Evolutionary conservation across 2,888 invertebrate species (phyloP).

Genomic region (Rotaria macrura): DNA sequence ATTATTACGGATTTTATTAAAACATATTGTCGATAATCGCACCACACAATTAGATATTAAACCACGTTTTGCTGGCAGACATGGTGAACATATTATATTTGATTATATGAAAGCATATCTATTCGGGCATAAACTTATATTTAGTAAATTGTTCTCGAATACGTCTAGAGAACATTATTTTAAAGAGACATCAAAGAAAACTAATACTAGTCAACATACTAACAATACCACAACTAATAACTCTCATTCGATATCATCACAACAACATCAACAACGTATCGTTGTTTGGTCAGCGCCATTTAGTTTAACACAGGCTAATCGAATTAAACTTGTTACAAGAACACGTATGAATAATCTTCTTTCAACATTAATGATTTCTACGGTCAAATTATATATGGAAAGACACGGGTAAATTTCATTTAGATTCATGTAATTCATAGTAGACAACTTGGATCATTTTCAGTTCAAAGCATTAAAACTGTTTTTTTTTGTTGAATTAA

Average conservation of each 20-base stretch:
- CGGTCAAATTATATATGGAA: not conserved
- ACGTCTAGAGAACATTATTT: not conserved
- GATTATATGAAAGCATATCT: conserved; percentile 13
- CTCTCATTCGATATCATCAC: not conserved
- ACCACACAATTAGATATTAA: conserved; percentile 29
- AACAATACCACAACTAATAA: not conserved
- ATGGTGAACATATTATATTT: not conserved
- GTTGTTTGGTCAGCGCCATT: conserved; percentile 32
- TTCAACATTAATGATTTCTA: not conserved
- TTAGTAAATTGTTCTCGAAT: not conserved
- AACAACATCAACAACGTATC: not conserved
- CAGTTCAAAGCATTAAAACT: not conserved
- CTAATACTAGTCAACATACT: not conserved
- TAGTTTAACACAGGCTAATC: conserved; percentile 23
- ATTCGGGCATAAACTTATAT: not conserved
- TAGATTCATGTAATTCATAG: too few relatives aligned
- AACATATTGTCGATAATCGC: conserved; percentile 30
- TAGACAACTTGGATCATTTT: not conserved
- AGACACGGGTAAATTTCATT: not conserved
- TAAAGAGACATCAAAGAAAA: not conserved
- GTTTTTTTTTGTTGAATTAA: not conserved
- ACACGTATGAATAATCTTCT: conserved; percentile 32
- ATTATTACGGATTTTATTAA: conserved; percentile 28
- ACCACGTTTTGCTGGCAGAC: conserved; percentile 24
- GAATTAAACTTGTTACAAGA: conserved; percentile 30